Base-by-base conservation (phyloP, 1,140 invertebrate species). In the Tribolium castaneum region DNA sequence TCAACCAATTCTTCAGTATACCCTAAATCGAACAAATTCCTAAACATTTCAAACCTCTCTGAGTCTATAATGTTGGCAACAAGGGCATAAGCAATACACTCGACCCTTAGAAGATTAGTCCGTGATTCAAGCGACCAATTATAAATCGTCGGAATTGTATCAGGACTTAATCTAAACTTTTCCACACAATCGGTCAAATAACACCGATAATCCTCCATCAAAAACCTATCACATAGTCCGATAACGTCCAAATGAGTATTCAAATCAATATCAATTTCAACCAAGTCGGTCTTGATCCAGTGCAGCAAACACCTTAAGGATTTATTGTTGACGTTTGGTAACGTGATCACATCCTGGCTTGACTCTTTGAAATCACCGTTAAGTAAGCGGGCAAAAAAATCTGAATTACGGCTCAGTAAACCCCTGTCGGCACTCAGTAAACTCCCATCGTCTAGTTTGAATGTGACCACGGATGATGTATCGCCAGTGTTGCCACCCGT, bases 331-430 rank as follows among this genome's bases (percentile, higher is more conserved):
- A 90, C 90, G 72, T 92, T 89, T 80, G 87, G 88, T 1, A 93
- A 76, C 9, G 86, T 85, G 0, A 93, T 88, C 72, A 86, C 86
- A 49, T 87, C 88, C 81, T 93, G 89, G 6, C 86, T 86, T 0
- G 91, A 91, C 83, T 94, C 93, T 30, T 89, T 90, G 82, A 93
- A 94, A 16, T 88, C 86, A 1, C 92, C 92, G 77, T 90, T 89
- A 0, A 94, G 86, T 89, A 94, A 90, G 0, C 90, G 90, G 10
- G 88, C 89, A 78, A 94, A 94, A 35, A 89, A 90, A 71, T 92
- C 91, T 0, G 92, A 93, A 78, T 90, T 89, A 76, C 90, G 87
- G 76, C 89, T 91, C 3, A 93, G 81, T 30, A 89, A 89, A n/a
- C 88, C 82, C 70, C 90, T 89, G 79, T 91, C 91, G 0, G 92